phyloP scores from a whole-genome alignment of 2,113 vertebrate species.

The Elachura formosa region DNA sequence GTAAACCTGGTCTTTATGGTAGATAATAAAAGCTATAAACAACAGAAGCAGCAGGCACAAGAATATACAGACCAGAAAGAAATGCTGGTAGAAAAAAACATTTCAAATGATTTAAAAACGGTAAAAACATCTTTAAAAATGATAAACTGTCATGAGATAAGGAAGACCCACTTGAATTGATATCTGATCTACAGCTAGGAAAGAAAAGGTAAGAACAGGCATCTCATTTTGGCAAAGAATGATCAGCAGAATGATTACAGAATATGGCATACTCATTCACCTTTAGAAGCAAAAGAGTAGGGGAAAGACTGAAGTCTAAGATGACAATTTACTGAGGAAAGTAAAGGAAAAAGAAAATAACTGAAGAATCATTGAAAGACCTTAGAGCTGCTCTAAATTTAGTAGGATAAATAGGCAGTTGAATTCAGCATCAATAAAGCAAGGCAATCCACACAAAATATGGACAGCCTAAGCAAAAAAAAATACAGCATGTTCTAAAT shows the following conservation, averaged over 20 bases:
- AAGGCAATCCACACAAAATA: background rate
- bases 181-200: background rate
- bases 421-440: background rate
- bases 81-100: background rate
- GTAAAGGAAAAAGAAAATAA: background rate
- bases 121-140: background rate
- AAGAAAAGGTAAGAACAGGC: background rate
- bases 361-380: background rate
- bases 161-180: background rate
- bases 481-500: background rate
- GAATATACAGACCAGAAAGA: background rate
- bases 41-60: background rate
- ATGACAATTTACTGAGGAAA: background rate
- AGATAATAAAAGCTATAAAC: background rate
- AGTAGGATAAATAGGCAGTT: background rate
- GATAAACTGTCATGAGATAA: background rate
- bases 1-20: background rate
- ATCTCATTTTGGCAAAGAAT: background rate
- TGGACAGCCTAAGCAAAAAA: background rate
- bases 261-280: background rate
- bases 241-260: background rate
- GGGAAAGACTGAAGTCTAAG: fast-evolving
- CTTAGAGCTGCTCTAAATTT: background rate
- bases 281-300: background rate
- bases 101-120: background rate